Percentiles rank a stretch among this genome's conserved stretches.
These are phyloP conservation scores for Epinephelus fuscoguttatus DNA, from an alignment of 2,113 vertebrate species.

Conservation along the genomic window DNA sequence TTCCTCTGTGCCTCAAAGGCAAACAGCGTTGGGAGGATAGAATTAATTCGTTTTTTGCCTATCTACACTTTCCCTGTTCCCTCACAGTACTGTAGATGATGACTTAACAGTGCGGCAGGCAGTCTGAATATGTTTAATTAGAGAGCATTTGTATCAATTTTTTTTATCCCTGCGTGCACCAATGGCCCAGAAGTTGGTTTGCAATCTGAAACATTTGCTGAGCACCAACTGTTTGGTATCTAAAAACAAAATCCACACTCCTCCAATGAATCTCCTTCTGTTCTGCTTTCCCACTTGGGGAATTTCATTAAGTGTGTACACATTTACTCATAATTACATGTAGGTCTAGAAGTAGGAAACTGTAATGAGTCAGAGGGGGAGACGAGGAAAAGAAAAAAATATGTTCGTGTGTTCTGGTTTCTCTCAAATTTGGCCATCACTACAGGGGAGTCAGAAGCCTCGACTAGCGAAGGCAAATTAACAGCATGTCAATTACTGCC, in stretches of 20 bases:
- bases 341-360: constrained; percentile 66
- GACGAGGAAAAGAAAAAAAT: neutral
- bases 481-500: constrained; percentile 53
- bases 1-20: constrained; percentile 73
- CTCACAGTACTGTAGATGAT: constrained; percentile 52
- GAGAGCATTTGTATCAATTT: constrained; percentile 75
- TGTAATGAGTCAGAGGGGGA: constrained; percentile 61
- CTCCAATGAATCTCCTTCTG: constrained; percentile 55
- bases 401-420: constrained; percentile 35
- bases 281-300: constrained; percentile 56
- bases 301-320: constrained; percentile 73
- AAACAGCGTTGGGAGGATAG: constrained; percentile 63
- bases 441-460: constrained; percentile 17
- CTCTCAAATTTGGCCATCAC: constrained; percentile 40
- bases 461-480: constrained; percentile 48
- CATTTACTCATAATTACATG: constrained; percentile 70
- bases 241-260: constrained; percentile 64
- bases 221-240: constrained; percentile 56
- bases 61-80: constrained; percentile 64
- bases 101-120: constrained; percentile 56
- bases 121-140: constrained; percentile 78
- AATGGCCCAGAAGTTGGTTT: constrained; percentile 67
- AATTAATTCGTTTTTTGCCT: constrained; percentile 66
- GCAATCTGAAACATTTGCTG: constrained; percentile 70
- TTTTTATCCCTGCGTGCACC: constrained; percentile 29